Percentiles rank a stretch among this genome's conserved stretches.
Evolutionary conservation across 2,888 invertebrate species (phyloP).

Genomic region (Mamestra brassicae): DNA sequence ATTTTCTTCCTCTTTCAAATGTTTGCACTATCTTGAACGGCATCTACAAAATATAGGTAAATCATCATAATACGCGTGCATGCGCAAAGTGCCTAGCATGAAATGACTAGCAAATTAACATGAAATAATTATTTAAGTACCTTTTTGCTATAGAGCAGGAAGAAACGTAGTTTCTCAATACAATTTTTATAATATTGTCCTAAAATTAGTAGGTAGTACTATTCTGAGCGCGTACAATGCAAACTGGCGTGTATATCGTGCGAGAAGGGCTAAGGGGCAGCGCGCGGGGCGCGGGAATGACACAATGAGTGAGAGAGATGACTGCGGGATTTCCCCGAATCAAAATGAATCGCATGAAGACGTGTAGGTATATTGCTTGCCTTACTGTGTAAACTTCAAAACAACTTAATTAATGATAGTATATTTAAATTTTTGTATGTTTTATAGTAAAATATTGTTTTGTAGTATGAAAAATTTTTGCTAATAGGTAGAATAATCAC

Average conservation of each 20-base stretch:
- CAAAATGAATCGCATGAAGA: too few species aligned
- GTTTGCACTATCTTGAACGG: constrained; percentile 10
- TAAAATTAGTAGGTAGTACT: neutral
- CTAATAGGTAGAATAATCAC: too few species aligned
- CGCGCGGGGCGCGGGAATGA: constrained; percentile 1
- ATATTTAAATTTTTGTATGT: too few species aligned
- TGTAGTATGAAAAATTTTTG: too few species aligned
- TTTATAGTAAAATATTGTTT: too few species aligned
- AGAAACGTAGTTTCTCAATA: neutral
- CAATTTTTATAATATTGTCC: constrained; percentile 1
- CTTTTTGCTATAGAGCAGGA: neutral
- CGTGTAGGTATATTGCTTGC: too few species aligned
- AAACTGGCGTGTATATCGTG: neutral
- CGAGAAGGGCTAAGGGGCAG: constrained; percentile 1
- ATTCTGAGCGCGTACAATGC: neutral
- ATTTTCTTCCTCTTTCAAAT: constrained; percentile 3
- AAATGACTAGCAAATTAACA: constrained; percentile 2
- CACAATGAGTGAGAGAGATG: too few species aligned
- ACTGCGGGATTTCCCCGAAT: too few species aligned
- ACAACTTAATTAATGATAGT: too few species aligned
- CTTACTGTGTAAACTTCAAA: too few species aligned
- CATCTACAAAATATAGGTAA: constrained; percentile 10
- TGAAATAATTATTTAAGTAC: constrained; percentile 4
- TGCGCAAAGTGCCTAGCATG: too few species aligned
- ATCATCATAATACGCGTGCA: too few species aligned